phyloP scores from a whole-genome alignment of 2,797 vertebrate species.

The Petrocephalus sullivani region DNA sequence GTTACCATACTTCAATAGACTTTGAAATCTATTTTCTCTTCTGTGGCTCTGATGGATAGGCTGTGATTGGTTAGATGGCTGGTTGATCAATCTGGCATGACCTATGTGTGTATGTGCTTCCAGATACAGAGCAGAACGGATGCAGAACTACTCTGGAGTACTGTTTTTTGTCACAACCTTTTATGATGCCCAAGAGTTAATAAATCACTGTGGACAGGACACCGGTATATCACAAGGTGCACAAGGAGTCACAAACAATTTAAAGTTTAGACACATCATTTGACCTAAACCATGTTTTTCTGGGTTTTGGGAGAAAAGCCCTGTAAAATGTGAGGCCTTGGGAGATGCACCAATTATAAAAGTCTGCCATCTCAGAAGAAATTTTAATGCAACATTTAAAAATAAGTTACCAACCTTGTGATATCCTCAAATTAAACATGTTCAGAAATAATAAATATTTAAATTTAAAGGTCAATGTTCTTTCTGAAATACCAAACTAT shows the following conservation, averaged over 20 bases:
- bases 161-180: not conserved
- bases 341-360: not conserved
- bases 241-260: not conserved
- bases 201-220: not conserved
- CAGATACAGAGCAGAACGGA: not conserved
- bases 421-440: conserved; percentile 11
- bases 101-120: not conserved
- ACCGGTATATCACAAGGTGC: not conserved
- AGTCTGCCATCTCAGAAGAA: not conserved
- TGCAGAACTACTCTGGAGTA: not conserved
- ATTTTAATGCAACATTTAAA: not conserved
- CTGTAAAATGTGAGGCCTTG: not conserved
- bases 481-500: not conserved
- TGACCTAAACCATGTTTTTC: not conserved
- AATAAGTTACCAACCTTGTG: not conserved
- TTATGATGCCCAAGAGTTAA: not conserved
- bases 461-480: not conserved
- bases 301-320: not conserved
- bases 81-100: not conserved
- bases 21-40: not conserved
- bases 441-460: conserved; percentile 9
- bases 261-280: not conserved
- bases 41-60: not conserved
- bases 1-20: not conserved
- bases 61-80: not conserved